Evolutionary conservation across 2,888 invertebrate species (phyloP).

Genomic region (Microplitis manilae): DNA sequence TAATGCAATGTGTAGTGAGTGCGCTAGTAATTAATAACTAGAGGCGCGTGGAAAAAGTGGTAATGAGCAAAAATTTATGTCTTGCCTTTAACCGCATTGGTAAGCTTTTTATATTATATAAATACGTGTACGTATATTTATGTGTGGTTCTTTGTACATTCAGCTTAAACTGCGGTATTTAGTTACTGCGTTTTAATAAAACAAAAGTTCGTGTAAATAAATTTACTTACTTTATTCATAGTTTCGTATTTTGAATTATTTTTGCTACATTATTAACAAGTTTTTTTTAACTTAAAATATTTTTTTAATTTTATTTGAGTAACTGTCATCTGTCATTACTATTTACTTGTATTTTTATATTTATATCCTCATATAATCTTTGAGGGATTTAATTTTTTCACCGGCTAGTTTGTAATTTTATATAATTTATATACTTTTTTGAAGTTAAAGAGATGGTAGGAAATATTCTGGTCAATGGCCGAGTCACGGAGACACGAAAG

Average conservation of each 20-base stretch:
- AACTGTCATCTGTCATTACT: no score
- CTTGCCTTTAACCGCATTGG: neutral
- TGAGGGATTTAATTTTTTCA: no score
- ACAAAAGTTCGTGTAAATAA: neutral
- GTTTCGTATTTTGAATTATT: neutral
- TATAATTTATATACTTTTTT: no score
- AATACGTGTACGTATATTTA: neutral
- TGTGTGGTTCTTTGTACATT: neutral
- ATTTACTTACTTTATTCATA: neutral
- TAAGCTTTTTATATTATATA: neutral
- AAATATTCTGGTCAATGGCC: no score
- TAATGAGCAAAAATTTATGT: constrained; percentile 16
- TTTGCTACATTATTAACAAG: no score
- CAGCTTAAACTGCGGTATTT: neutral
- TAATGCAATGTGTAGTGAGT: constrained; percentile 18
- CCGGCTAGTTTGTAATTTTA: no score
- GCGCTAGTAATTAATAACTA: constrained; percentile 34
- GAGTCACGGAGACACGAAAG: no score
- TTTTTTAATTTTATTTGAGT: no score
- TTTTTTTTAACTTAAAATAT: no score
- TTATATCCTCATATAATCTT: no score
- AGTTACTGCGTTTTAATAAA: neutral
- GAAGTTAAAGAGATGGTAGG: no score
- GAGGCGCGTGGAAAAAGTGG: neutral
- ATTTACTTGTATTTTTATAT: no score